Base-by-base conservation (phyloP, 2,797 vertebrate genomes). In the Gymnocypris eckloni region DNA sequence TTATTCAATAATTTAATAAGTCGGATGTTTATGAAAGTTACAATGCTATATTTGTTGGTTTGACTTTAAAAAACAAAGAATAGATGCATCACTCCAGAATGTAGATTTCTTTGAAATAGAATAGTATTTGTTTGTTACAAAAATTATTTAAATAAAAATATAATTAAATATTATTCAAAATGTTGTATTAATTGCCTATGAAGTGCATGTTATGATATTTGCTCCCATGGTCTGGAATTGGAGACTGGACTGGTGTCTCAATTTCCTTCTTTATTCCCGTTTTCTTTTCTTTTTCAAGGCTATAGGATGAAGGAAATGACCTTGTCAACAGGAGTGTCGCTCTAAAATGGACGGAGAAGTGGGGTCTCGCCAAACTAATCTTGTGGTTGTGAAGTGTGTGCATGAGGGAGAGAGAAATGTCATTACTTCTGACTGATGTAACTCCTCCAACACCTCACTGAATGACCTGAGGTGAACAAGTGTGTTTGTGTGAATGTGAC, bases 391-490 rank as follows among this genome's bases (percentile, higher is more conserved):
- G 84, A 85, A 84, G 52, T 70, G 79, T 84, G 78, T 61, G 37
- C 52, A 70, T 54, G 83, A 67, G 64, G 50, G 39, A 59, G 77
- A 81, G 79, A 82, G 79, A 85, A 69, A 64, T 85, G 77, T 80
- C 77, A 85, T 85, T 85, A 80, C 69, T 80, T 85, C 77, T 80
- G 84, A 80, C 77, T 80, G 77, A 85, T 79, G 84, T 80, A 80
- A 85, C 52, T 70, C 28, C 77, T 73, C 69, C 52, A 69, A 79
- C 81, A 72, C 81, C 81, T 82, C 52, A 33, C 69, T 82, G 50
- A 39, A 33, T 72, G 84, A 85, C 84, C 84, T 72, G 67, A 79
- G 52, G 54, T 88, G 80, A 64, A 71, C 67, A 52, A 56, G 54
- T 77, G 82, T 79, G 41, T 64, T 59, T 78, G 79, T 88, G 87